phyloP scores from a whole-genome alignment of 2,888 invertebrate genomes.

The Galerucella calmariensis region DNA sequence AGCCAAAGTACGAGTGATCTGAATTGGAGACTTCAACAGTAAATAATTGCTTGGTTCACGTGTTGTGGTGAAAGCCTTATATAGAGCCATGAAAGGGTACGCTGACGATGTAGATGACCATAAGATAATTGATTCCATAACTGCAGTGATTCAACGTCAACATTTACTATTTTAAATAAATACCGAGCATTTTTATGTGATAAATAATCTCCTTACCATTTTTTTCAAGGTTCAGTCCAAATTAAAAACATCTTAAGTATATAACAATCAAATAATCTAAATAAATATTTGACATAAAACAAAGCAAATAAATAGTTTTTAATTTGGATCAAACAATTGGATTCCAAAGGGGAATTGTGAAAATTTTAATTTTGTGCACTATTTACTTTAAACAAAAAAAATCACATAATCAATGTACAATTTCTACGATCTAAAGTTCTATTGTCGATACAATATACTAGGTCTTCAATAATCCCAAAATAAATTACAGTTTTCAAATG shows the following conservation, averaged over 20 bases:
- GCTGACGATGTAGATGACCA: no score
- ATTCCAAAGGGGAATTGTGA: constrained; percentile 2
- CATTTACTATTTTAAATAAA: not conserved
- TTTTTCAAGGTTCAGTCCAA: constrained; percentile 6
- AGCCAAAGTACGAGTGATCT: no score
- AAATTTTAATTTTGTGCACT: constrained; percentile 25
- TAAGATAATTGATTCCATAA: no score
- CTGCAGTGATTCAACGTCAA: no score
- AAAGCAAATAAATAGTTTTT: not conserved
- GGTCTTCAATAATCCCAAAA: constrained; percentile 37
- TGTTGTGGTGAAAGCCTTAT: no score
- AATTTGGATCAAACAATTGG: not conserved
- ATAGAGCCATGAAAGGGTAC: no score
- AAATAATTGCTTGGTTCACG: no score
- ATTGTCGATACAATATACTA: constrained; percentile 53
- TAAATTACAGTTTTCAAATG: not conserved
- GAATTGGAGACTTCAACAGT: no score
- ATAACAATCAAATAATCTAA: not conserved
- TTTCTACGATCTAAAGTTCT: constrained; percentile 53
- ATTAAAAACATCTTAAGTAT: not conserved
- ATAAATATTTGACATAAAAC: not conserved
- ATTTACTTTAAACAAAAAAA: constrained; percentile 27
- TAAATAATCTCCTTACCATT: constrained; percentile 16
- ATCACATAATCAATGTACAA: constrained; percentile 28
- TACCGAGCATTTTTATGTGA: not conserved